Conservation (phyloP, 30 jellyfish, hydroid and myxozoan species). For the Chrysaora quinquecirrha region DNA sequence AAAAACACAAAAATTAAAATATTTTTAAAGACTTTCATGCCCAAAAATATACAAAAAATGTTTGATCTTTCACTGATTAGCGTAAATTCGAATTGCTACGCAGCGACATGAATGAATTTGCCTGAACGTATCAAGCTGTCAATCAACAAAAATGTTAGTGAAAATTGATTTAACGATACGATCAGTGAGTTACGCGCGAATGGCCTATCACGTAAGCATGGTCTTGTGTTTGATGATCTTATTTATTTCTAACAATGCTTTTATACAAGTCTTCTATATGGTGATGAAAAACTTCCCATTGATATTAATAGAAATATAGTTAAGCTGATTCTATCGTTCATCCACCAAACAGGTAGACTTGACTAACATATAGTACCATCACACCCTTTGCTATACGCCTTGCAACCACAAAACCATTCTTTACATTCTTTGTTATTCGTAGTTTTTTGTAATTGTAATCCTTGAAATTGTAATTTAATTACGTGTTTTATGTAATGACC, state of each 20-base stretch:
- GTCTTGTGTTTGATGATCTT: no score
- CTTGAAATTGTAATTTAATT: neutral
- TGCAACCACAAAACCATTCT: neutral
- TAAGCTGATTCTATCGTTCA: neutral
- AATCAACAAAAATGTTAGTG: no score
- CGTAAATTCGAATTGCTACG: no score
- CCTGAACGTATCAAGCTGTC: no score
- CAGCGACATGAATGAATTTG: no score
- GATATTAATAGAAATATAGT: neutral
- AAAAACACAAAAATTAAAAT: no score
- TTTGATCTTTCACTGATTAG: no score
- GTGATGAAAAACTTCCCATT: neutral
- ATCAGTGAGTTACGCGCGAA: no score
- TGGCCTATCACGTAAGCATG: no score
- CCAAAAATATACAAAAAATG: no score
- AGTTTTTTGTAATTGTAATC: neutral
- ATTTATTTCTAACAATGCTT: neutral
- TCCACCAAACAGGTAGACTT: neutral
- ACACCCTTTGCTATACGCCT: constrained; percentile 1
- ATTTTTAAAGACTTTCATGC: no score
- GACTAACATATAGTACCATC: neutral
- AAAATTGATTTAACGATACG: no score
- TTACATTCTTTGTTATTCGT: neutral
- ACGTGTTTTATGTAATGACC: neutral
- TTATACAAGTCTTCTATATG: neutral